Percentiles rank a stretch among this genome's conserved stretches.
These are phyloP conservation scores for Anodontia alba DNA, from an alignment of 2,888 invertebrate genomes.

Conservation along the genomic window DNA sequence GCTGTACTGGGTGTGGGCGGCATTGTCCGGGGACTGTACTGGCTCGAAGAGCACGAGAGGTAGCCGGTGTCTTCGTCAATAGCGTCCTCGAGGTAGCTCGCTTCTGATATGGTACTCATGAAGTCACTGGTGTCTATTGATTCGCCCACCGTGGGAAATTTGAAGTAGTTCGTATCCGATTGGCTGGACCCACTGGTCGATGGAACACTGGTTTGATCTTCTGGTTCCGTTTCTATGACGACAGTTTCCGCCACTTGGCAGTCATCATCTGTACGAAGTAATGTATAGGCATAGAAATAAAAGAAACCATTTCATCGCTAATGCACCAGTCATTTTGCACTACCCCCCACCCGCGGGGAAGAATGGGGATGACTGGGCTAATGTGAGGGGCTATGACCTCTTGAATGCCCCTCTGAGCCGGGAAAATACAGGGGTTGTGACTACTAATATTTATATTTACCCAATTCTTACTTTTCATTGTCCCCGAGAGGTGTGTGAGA, in stretches of 20 bases:
- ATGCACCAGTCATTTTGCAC: no score
- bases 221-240: background rate
- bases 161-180: background rate
- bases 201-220: background rate
- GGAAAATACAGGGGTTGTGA: no score
- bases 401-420: no score
- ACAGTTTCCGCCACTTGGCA: background rate
- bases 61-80: constrained; percentile 15
- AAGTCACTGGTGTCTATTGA: background rate
- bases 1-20: constrained; percentile 46
- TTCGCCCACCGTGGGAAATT: constrained; percentile 13
- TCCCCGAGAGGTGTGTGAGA: no score
- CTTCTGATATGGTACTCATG: background rate
- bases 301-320: no score
- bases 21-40: constrained; percentile 12
- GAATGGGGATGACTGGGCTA: no score
- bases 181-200: background rate
- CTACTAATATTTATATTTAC: no score
- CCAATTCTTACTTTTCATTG: no score
- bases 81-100: constrained; percentile 23
- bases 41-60: constrained; percentile 26
- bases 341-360: no score
- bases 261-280: background rate
- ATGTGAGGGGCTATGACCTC: no score
- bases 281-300: no score